Base-by-base conservation (phyloP, 2,797 vertebrate species). In the Pteronotus mesoamericanus region DNA sequence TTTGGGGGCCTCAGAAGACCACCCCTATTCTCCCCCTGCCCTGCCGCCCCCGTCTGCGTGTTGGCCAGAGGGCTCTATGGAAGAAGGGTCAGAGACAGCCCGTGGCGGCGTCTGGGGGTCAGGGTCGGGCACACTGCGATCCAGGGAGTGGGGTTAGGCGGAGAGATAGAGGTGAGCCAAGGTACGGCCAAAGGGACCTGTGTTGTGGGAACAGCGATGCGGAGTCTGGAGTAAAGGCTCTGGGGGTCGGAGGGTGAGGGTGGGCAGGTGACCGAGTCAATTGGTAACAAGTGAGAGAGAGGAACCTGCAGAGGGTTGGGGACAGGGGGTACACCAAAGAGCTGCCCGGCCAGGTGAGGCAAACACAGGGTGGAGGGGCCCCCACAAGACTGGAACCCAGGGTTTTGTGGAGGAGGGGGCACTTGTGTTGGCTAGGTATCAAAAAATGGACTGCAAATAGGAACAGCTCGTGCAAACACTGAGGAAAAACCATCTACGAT, bases 41-140 rank as follows among this genome's bases (percentile, higher is more conserved):
- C 15, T 14, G 7, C 32, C 19, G 2, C 1, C 21, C 21, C 11
- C 15, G 3, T 32, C 59, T n/a, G 4, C 4, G 10, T 0, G 2
- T 18, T 24, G n/a, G 22, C 22, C 22, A 4, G 22, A 29, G 12
- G 48, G 12, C 1, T 16, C 39, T 6, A 1, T 3, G 26, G 46
- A 68, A 71, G 57, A 8, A 55, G 78, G 14, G 44, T 21, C 29
- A 11, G 68, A 14, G 37, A 14, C 12, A 15, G 11, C n/a, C 53
- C 0, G 3, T 16, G n/a, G 10, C 44, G 34, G 57, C 46, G 32
- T 46, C 46, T 9, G 69, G 22, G 6, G 3, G 48, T 39, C 16
- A 1, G 79, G 26, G 10, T 21, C 10, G 72, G 5, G 82, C 16
- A 0, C 0, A 6, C 0, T 59, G 66, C 24, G 48, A 2, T 32